Conservation (phyloP, 2,797 vertebrate species). For the Salarias fasciatus region DNA sequence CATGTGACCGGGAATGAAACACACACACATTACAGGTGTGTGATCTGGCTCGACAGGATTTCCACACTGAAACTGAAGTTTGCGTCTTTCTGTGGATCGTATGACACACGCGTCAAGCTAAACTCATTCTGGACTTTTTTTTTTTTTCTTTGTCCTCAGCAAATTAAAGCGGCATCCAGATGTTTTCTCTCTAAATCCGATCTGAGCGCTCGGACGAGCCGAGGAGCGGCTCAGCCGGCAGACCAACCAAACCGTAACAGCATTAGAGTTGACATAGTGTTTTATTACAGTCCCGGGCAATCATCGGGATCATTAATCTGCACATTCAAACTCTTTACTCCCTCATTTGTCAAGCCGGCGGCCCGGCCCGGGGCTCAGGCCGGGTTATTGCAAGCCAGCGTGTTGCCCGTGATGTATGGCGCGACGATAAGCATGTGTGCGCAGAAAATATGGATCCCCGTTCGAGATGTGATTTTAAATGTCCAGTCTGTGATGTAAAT, state of each 20-base stretch:
- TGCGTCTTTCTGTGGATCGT: too few species aligned
- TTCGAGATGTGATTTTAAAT: conserved; percentile 51
- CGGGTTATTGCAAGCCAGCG: conserved; percentile 29
- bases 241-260: conserved; percentile 46
- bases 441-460: conserved; percentile 45
- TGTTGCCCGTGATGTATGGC: conserved; percentile 55
- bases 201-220: conserved; percentile 43
- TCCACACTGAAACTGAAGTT: conserved; percentile 3
- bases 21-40: background rate
- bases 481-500: conserved; percentile 34
- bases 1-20: conserved; percentile 31
- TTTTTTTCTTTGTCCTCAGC: conserved; percentile 17
- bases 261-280: conserved; percentile 71
- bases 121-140: conserved; percentile 16
- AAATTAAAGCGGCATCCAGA: conserved; percentile 47
- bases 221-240: conserved; percentile 44
- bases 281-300: conserved; percentile 74
- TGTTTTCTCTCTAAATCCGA: conserved; percentile 51
- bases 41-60: conserved; percentile 14
- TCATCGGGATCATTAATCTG: conserved; percentile 74
- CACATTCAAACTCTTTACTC: conserved; percentile 71
- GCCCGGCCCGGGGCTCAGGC: conserved; percentile 18
- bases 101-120: too few species aligned
- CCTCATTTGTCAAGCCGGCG: conserved; percentile 70
- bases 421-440: conserved; percentile 25